Evolutionary conservation across 2,797 vertebrate species (phyloP).

Genomic region (Pipistrellus nathusii): DNA sequence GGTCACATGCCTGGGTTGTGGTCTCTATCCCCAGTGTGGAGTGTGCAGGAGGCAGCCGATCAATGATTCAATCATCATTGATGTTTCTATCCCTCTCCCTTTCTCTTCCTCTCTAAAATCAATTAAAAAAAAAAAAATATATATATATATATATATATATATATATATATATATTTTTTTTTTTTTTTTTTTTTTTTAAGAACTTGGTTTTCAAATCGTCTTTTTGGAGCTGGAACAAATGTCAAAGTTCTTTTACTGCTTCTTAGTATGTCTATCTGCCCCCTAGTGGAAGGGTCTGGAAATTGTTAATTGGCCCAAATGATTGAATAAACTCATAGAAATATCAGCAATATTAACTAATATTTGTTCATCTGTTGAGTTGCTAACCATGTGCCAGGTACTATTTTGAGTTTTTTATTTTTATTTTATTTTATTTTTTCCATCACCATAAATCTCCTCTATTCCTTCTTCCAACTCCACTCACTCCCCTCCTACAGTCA

Average conservation of each 20-base stretch:
- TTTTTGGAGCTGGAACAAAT: slow-evolving; percentile 27
- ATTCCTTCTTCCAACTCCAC: not conserved
- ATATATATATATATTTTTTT: too few species aligned
- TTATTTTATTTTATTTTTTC: not conserved
- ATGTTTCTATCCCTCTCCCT: too few species aligned
- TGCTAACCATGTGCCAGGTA: not conserved
- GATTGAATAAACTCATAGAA: slow-evolving; percentile 5
- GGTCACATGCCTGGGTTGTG: too few species aligned
- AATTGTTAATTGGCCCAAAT: slow-evolving; percentile 14
- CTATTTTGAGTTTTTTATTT: not conserved
- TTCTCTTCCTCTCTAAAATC: too few species aligned
- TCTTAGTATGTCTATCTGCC: slow-evolving; percentile 26
- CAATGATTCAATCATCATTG: too few species aligned
- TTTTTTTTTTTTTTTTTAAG: too few species aligned
- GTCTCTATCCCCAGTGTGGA: too few species aligned
- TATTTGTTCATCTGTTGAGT: not conserved
- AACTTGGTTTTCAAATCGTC: not conserved
- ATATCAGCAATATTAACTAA: not conserved
- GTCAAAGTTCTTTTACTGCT: not conserved
- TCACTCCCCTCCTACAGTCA: not conserved
- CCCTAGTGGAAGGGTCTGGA: slow-evolving; percentile 57
- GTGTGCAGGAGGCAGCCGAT: too few species aligned
- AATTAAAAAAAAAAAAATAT: too few species aligned
- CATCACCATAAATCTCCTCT: not conserved
- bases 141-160: too few species aligned